Conservation (phyloP, 1,140 invertebrate species). For the Halictus rubicundus region DNA sequence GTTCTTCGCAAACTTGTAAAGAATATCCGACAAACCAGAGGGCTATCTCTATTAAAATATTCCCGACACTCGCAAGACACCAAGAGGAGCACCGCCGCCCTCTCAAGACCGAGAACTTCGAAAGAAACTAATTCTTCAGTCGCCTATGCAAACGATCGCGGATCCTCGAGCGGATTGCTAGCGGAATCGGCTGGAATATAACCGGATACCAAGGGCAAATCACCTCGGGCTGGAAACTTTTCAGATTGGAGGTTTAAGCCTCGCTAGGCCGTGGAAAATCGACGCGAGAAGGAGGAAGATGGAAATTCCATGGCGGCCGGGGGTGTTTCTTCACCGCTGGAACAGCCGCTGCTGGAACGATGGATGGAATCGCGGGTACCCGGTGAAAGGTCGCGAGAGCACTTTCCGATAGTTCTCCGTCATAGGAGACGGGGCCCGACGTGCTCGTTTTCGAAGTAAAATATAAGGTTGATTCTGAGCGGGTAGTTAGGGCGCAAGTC, state of each 20-base stretch:
- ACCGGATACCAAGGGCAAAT: not conserved
- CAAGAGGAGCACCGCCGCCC: not conserved
- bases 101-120: not conserved
- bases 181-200: not conserved
- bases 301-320: too few species aligned
- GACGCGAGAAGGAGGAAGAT: too few species aligned
- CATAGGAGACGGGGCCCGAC: constrained; percentile 18
- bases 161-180: not conserved
- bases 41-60: not conserved
- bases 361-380: not conserved
- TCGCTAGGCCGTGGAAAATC: not conserved
- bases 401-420: constrained; percentile 59
- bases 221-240: not conserved
- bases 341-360: not conserved
- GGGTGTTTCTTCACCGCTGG: not conserved
- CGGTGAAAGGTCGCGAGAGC: constrained; percentile 33
- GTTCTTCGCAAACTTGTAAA: too few species aligned
- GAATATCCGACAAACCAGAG: too few species aligned
- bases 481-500: constrained; percentile 70
- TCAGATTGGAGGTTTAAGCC: not conserved
- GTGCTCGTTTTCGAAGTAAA: constrained; percentile 64
- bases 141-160: not conserved
- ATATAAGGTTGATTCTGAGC: constrained; percentile 65
- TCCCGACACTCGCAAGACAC: not conserved
- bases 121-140: not conserved